Conservation (phyloP, 2,113 vertebrate species). For the Arothron firmamentum region DNA sequence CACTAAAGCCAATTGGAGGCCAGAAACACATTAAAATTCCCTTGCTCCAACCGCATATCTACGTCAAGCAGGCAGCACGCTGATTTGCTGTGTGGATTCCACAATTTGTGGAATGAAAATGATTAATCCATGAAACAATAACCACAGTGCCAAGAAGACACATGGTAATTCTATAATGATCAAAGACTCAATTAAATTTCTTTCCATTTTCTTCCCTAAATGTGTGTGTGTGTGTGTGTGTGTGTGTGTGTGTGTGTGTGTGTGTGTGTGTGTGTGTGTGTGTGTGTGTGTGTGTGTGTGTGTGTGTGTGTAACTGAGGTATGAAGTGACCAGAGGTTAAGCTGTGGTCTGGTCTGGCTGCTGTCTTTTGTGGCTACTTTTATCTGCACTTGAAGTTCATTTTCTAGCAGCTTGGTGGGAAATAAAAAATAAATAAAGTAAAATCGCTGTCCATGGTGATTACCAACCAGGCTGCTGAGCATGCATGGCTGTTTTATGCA, state of each 20-base stretch:
- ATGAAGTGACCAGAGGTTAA: conserved; percentile 35
- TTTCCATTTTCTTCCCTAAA: conserved; percentile 60
- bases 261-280: conserved; percentile 10
- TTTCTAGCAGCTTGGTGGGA: conserved; percentile 8
- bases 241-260: conserved; percentile 3
- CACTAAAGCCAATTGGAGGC: conserved; percentile 61
- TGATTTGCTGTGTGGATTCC: conserved; percentile 63
- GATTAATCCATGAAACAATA: conserved; percentile 72
- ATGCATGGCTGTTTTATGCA: conserved; percentile 42
- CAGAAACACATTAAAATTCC: conserved; percentile 61
- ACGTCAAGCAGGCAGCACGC: conserved; percentile 56
- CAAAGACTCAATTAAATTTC: conserved; percentile 68
- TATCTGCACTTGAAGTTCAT: conserved; percentile 22
- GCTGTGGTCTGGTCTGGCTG: conserved; percentile 39
- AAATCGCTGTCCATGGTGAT: not conserved
- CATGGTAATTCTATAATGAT: conserved; percentile 69
- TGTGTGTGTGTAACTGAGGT: not conserved
- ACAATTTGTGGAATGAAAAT: conserved; percentile 69
- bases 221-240: conserved; percentile 19
- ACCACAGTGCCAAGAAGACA: conserved; percentile 64
- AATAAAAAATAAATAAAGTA: too few species aligned
- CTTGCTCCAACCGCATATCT: conserved; percentile 60
- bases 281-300: conserved; percentile 16
- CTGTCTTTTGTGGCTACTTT: conserved; percentile 44
- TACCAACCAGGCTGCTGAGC: conserved; percentile 33